Evolutionary conservation across 2,888 invertebrate species (phyloP).

Genomic region (Caenorhabditis sp.): DNA sequence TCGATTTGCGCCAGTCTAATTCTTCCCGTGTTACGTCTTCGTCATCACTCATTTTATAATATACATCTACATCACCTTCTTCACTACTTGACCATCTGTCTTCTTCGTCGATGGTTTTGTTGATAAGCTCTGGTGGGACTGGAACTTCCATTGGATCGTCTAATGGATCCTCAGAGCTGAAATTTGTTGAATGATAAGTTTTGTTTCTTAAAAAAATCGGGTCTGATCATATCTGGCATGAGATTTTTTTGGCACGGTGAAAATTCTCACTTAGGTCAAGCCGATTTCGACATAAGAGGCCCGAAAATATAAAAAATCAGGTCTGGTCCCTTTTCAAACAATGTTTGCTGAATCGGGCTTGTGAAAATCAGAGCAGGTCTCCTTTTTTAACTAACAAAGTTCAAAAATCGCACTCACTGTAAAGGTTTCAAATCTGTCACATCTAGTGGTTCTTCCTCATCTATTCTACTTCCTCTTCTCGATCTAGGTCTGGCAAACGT

Average conservation of each 20-base stretch:
- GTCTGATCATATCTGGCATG: no score
- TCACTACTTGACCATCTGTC: slow-evolving; percentile 51
- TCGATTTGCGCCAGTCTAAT: slow-evolving; percentile 40
- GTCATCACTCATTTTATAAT: slow-evolving; percentile 60
- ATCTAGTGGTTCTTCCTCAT: slow-evolving; percentile 51
- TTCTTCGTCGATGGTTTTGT: slow-evolving; percentile 34
- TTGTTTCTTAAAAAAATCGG: neutral
- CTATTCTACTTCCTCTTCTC: slow-evolving; percentile 62
- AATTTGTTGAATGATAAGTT: neutral
- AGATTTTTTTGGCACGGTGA: no score
- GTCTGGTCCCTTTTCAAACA: no score
- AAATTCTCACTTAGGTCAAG: no score
- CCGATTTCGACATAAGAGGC: no score
- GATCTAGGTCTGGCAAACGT: slow-evolving; percentile 60
- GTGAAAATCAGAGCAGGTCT: no score
- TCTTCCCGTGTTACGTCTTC: slow-evolving; percentile 53
- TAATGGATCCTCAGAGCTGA: slow-evolving; percentile 30
- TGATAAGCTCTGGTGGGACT: slow-evolving; percentile 32
- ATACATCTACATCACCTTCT: slow-evolving; percentile 56
- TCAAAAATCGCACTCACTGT: slow-evolving; percentile 2
- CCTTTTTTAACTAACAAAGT: no score
- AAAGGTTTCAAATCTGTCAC: slow-evolving; percentile 45
- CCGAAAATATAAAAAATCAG: no score
- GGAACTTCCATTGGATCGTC: slow-evolving; percentile 39
- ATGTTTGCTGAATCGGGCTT: no score